These are phyloP conservation scores for Turritopsis dohrnii DNA, from an alignment of 30 jellyfish, hydroid and myxozoan genomes.

Conservation along the genomic window DNA sequence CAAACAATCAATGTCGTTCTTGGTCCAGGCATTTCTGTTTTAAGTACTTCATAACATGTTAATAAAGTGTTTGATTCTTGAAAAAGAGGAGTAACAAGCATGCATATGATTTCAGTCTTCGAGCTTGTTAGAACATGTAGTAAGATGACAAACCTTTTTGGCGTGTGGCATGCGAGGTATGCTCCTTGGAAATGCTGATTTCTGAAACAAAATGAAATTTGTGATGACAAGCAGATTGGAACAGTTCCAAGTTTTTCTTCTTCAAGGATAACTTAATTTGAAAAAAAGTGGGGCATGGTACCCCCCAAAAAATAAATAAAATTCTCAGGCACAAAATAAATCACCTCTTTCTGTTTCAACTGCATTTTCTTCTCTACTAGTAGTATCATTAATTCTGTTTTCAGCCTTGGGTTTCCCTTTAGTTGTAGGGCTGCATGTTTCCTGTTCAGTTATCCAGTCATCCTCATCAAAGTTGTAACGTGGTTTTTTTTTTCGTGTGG, in stretches of 20 bases:
- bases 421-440: background rate
- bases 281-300: too few relatives aligned
- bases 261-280: too few relatives aligned
- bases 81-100: background rate
- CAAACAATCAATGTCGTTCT: constrained; percentile 60
- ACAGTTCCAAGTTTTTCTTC: too few relatives aligned
- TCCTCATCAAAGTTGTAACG: constrained; percentile 50
- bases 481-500: constrained; percentile 36
- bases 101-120: background rate
- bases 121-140: background rate
- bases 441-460: constrained; percentile 1
- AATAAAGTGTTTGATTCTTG: constrained; percentile 4
- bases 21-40: constrained; percentile 46
- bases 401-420: background rate
- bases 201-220: background rate
- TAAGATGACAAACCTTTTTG: background rate
- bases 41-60: constrained; percentile 23
- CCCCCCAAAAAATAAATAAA: too few relatives aligned
- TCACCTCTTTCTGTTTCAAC: background rate
- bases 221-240: too few relatives aligned
- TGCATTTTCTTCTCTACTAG: background rate
- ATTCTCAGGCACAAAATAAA: too few relatives aligned
- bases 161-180: background rate
- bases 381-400: background rate
- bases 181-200: background rate